Percentiles rank a stretch among this genome's conserved stretches.
These are phyloP conservation scores for Vanacampus margaritifer DNA, from an alignment of 2,113 vertebrate species.

Conservation along the genomic window DNA sequence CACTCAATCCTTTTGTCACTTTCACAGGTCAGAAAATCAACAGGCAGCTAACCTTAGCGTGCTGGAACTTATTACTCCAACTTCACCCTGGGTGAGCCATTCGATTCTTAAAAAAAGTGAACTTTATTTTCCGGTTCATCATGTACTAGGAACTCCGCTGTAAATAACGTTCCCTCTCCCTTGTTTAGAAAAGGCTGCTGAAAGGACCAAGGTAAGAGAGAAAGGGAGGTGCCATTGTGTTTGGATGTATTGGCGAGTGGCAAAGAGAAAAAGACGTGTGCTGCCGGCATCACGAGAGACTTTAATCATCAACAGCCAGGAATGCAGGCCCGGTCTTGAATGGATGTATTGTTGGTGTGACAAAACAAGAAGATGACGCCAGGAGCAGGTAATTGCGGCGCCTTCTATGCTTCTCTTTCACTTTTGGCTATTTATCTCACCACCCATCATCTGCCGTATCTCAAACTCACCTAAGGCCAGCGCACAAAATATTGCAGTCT, in stretches of 20 bases:
- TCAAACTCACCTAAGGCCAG: constrained; percentile 1
- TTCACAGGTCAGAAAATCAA: not conserved
- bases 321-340: constrained; percentile 22
- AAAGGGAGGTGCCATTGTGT: constrained; percentile 7
- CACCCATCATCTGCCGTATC: not conserved
- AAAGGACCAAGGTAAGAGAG: constrained; percentile 20
- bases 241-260: not conserved
- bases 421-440: not conserved
- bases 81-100: not conserved
- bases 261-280: constrained; percentile 1
- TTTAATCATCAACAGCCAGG: constrained; percentile 51
- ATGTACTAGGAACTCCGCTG: constrained; percentile 7
- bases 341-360: constrained; percentile 31
- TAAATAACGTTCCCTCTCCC: constrained; percentile 23
- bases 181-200: constrained; percentile 17
- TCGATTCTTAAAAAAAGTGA: not conserved
- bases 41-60: not conserved
- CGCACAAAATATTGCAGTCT: not conserved
- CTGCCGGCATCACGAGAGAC: constrained; percentile 29
- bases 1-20: not conserved
- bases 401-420: constrained; percentile 17
- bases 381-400: constrained; percentile 22
- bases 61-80: not conserved
- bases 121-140: not conserved
- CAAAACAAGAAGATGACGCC: constrained; percentile 19